Conservation (phyloP, 64 coral and sea anemone genomes). For the Pocillopora verrucosa region DNA sequence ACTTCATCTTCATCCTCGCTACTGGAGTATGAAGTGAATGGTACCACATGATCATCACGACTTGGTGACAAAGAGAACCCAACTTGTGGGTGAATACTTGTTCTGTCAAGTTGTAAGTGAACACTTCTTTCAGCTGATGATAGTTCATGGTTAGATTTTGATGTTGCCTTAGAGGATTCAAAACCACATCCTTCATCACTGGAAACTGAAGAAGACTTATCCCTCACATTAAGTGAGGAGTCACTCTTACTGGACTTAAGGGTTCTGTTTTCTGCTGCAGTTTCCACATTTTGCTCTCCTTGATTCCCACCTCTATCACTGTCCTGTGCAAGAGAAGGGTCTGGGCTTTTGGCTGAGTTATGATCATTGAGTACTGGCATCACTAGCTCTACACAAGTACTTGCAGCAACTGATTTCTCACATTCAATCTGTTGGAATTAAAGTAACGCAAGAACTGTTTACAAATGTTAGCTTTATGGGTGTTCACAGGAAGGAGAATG, state of each 20-base stretch:
- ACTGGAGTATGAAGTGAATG: conserved; percentile 92
- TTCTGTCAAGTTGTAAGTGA: background rate
- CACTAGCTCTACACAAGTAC: conserved; percentile 16
- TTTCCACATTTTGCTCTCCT: conserved; percentile 32
- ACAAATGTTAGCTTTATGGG: background rate
- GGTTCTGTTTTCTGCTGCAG: conserved; percentile 34
- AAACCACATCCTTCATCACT: conserved; percentile 7
- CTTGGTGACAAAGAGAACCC: conserved; percentile 60
- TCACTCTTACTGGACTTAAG: conserved; percentile 86
- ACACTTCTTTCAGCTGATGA: conserved; percentile 6
- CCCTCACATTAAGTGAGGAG: conserved; percentile 49
- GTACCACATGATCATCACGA: conserved; percentile 45
- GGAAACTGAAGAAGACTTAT: conserved; percentile 33
- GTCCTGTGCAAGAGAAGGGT: background rate
- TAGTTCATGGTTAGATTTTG: conserved; percentile 56
- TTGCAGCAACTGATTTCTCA: conserved; percentile 47
- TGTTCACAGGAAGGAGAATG: too few species aligned
- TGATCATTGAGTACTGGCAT: conserved; percentile 61
- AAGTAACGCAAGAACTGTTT: background rate
- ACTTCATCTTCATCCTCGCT: conserved; percentile 93
- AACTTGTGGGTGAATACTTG: conserved; percentile 20
- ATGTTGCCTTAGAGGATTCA: conserved; percentile 20
- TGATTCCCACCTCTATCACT: background rate
- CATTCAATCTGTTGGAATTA: conserved; percentile 58
- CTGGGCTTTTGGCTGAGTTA: background rate